phyloP scores from a whole-genome alignment of 2,888 invertebrate species.

The Pristionchus entomophagus region DNA sequence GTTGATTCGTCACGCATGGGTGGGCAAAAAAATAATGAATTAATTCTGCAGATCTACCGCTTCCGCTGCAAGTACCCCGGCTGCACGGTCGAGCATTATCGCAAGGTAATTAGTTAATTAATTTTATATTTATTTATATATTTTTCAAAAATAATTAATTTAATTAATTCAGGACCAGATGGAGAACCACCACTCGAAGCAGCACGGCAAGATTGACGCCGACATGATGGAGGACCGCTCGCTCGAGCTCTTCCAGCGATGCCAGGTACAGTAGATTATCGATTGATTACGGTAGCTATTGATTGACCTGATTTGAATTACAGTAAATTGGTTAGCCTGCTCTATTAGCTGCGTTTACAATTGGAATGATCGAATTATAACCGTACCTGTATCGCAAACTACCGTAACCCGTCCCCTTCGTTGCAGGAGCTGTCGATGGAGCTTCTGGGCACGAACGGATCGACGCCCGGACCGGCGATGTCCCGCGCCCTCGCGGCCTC shows the following conservation, averaged over 20 bases:
- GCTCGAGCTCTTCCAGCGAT: slow-evolving; percentile 67
- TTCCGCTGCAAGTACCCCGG: slow-evolving; percentile 73
- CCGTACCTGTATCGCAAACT: too few relatives aligned
- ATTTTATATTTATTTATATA: neutral
- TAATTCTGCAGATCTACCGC: slow-evolving; percentile 72
- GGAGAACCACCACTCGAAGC: slow-evolving; percentile 75
- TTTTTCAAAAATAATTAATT: neutral
- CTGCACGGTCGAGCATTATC: slow-evolving; percentile 72
- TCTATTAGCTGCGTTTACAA: too few relatives aligned
- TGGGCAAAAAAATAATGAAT: too few relatives aligned
- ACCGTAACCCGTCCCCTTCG: too few relatives aligned
- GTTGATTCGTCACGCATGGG: too few relatives aligned
- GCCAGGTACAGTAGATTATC: slow-evolving; percentile 63
- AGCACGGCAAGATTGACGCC: slow-evolving; percentile 72
- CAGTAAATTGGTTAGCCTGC: neutral
- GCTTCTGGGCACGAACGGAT: slow-evolving; percentile 72
- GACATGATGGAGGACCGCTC: slow-evolving; percentile 75
- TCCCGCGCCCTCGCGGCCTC: slow-evolving; percentile 66
- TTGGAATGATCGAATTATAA: too few relatives aligned
- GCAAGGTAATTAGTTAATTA: slow-evolving; percentile 57
- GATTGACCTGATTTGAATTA: too few relatives aligned
- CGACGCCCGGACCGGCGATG: slow-evolving; percentile 73
- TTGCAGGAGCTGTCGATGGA: slow-evolving; percentile 73
- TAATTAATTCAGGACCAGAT: slow-evolving; percentile 62
- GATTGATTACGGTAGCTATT: neutral